Conservation (phyloP, 2,888 invertebrate genomes). For the Ecliptopera silaceata region DNA sequence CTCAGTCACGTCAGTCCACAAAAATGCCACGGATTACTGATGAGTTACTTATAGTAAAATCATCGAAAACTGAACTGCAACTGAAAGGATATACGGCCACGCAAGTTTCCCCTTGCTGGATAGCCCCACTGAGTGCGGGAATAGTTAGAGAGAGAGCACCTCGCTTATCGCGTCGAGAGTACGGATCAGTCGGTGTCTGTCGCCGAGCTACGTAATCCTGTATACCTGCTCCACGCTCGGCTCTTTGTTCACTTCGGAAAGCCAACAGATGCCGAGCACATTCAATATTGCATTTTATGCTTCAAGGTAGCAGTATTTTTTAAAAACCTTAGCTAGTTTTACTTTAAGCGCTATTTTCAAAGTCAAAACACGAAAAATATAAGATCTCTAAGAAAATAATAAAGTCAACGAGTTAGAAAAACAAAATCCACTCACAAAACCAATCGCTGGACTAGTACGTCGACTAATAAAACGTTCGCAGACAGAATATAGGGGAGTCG, state of each 20-base stretch:
- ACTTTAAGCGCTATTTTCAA: constrained; percentile 52
- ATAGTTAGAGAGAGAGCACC: constrained; percentile 27
- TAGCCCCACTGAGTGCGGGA: constrained; percentile 47
- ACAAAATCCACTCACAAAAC: constrained; percentile 44
- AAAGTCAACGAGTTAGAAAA: constrained; percentile 29
- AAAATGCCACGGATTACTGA: too few species aligned
- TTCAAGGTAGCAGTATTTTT: constrained; percentile 10
- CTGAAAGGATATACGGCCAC: too few species aligned
- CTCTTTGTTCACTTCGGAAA: constrained; percentile 64
- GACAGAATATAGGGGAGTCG: constrained; percentile 72
- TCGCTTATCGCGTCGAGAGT: constrained; percentile 39
- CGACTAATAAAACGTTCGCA: constrained; percentile 78
- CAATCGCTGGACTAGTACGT: constrained; percentile 65
- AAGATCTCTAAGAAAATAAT: constrained; percentile 18
- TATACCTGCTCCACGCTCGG: constrained; percentile 69
- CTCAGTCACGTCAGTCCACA: too few species aligned
- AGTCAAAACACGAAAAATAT: constrained; percentile 41
- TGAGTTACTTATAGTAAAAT: too few species aligned
- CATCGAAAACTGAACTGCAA: too few species aligned
- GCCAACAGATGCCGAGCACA: constrained; percentile 58
- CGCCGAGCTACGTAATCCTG: constrained; percentile 45
- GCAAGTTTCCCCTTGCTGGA: too few species aligned
- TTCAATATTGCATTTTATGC: constrained; percentile 22
- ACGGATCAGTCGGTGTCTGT: constrained; percentile 32
- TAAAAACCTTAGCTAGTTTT: constrained; percentile 21